Evolutionary conservation across 2,888 invertebrate species (phyloP).

Genomic region (Chamaedrilus cognettii): DNA sequence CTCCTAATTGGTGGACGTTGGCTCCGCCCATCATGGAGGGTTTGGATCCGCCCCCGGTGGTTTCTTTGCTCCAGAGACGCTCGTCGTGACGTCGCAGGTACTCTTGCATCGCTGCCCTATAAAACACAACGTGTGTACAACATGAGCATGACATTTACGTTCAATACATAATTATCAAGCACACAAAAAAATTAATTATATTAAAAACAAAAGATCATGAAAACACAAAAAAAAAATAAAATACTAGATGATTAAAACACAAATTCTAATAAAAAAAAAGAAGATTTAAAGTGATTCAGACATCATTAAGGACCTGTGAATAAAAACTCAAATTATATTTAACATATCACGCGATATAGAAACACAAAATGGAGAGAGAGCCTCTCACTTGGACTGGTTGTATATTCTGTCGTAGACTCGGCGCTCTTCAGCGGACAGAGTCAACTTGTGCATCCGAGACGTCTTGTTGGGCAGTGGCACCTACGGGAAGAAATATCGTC

Average conservation of each 20-base stretch:
- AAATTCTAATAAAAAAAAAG: too few species aligned
- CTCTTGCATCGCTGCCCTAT: constrained; percentile 52
- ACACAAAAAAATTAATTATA: too few species aligned
- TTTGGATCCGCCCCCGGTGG: not conserved
- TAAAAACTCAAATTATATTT: too few species aligned
- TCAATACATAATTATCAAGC: too few species aligned
- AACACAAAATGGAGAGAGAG: not conserved
- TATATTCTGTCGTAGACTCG: constrained; percentile 70
- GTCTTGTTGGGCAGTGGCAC: constrained; percentile 73
- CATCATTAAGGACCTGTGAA: too few species aligned
- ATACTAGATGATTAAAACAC: too few species aligned
- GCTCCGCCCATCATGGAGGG: too few species aligned
- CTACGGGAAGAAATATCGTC: constrained; percentile 44
- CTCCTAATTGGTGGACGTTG: too few species aligned
- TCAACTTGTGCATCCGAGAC: constrained; percentile 58
- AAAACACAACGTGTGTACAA: not conserved
- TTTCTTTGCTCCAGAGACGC: constrained; percentile 30
- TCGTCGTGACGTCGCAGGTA: constrained; percentile 54
- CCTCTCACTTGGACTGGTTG: constrained; percentile 4
- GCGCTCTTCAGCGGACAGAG: constrained; percentile 51
- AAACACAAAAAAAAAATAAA: too few species aligned
- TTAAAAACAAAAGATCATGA: too few species aligned
- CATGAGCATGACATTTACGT: not conserved
- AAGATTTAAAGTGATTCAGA: too few species aligned
- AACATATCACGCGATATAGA: too few species aligned